phyloP scores from a whole-genome alignment of 2,113 vertebrate species.

The Enhydra lutris region DNA sequence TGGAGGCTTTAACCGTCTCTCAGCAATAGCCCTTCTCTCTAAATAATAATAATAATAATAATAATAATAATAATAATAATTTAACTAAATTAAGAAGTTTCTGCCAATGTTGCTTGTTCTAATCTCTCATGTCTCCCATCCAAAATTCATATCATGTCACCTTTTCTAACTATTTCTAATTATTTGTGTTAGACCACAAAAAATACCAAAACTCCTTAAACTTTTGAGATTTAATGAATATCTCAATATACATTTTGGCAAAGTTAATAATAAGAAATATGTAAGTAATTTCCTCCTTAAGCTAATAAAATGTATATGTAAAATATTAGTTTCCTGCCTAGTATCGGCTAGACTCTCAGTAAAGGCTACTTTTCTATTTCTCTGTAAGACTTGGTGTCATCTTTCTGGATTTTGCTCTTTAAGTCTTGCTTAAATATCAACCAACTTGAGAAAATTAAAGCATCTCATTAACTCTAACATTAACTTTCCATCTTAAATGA shows the following conservation, averaged over 20 bases:
- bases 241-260: not conserved
- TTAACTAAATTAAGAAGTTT: not conserved
- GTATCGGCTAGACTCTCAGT: not conserved
- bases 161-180: not conserved
- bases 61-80: not conserved
- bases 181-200: not conserved
- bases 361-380: not conserved
- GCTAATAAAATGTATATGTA: not conserved
- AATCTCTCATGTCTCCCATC: not conserved
- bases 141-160: not conserved
- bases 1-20: not conserved
- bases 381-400: not conserved
- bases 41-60: not conserved
- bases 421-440: not conserved
- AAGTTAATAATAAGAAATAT: not conserved
- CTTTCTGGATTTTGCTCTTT: not conserved
- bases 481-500: not conserved
- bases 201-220: not conserved
- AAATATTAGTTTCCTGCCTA: not conserved
- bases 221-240: not conserved
- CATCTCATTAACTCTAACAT: not conserved
- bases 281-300: not conserved
- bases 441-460: not conserved
- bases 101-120: not conserved
- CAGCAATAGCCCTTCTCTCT: not conserved